These are phyloP conservation scores for Tuberolachnus salignus DNA, from an alignment of 2,888 invertebrate species.

Conservation along the genomic window DNA sequence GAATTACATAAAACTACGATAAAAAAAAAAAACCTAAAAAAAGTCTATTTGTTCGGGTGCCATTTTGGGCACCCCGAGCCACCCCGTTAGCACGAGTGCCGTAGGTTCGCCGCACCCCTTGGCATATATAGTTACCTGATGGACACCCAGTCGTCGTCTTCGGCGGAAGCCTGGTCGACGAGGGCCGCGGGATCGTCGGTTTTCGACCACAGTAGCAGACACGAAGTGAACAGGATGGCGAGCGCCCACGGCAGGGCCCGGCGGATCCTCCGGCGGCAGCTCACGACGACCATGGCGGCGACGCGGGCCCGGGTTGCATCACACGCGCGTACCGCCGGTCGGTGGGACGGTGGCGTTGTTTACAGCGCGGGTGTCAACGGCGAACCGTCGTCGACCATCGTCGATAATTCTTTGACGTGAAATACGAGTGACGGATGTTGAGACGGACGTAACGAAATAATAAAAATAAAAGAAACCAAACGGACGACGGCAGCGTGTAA, in stretches of 20 bases:
- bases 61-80: no score
- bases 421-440: no score
- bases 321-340: background rate
- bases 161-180: background rate
- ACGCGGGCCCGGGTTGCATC: background rate
- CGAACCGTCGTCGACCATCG: background rate
- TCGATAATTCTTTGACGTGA: background rate
- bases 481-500: no score
- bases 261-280: constrained; percentile 28
- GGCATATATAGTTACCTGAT: constrained; percentile 9
- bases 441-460: no score
- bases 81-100: no score
- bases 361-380: background rate
- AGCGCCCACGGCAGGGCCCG: constrained; percentile 47
- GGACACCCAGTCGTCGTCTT: constrained; percentile 37
- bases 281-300: constrained; percentile 8
- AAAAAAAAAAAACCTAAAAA: no score
- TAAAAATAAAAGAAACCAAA: no score
- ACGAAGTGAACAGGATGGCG: constrained; percentile 32
- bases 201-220: constrained; percentile 45
- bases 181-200: constrained; percentile 5
- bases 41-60: no score
- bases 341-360: background rate
- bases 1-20: no score
- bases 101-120: no score